Evolutionary conservation across 2,888 invertebrate species (phyloP).

Genomic region (Augochlorella aurata): DNA sequence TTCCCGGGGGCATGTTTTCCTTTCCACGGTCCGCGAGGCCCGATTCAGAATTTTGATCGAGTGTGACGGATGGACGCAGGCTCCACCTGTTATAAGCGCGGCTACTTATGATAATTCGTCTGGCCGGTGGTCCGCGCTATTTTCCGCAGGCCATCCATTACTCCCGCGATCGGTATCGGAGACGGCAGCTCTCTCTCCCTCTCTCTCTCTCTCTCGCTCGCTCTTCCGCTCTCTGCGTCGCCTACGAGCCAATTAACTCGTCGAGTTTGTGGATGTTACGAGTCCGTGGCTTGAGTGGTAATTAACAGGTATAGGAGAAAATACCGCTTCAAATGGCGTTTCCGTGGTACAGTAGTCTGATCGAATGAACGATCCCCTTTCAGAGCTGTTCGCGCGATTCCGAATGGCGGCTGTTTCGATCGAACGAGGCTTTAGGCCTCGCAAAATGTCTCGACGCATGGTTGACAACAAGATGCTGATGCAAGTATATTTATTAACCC

Average conservation of each 20-base stretch:
- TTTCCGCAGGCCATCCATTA: constrained; percentile 39
- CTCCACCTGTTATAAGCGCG: constrained; percentile 28
- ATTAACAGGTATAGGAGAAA: neutral
- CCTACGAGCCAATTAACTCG: constrained; percentile 1
- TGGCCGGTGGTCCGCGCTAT: constrained; percentile 16
- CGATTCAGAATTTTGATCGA: constrained; percentile 49
- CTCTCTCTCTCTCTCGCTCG: neutral
- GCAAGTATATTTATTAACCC: no score
- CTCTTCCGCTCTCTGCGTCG: neutral
- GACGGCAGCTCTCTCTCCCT: neutral
- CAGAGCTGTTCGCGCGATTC: no score
- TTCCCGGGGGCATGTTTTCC: neutral
- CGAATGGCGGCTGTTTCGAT: no score
- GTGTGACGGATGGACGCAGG: constrained; percentile 53
- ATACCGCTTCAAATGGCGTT: neutral
- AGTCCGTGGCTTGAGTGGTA: neutral
- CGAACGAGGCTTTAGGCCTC: no score
- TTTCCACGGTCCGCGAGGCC: neutral
- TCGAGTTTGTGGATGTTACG: neutral
- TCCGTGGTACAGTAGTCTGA: neutral
- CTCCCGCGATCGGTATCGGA: neutral
- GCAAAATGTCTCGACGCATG: no score
- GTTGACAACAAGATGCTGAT: no score
- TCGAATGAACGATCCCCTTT: neutral
- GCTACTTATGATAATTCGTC: constrained; percentile 51